Percentiles rank a stretch among this genome's conserved stretches.
These are phyloP conservation scores for Procambarus virginalis DNA, from an alignment of 1,140 invertebrate genomes.

Conservation along the genomic window DNA sequence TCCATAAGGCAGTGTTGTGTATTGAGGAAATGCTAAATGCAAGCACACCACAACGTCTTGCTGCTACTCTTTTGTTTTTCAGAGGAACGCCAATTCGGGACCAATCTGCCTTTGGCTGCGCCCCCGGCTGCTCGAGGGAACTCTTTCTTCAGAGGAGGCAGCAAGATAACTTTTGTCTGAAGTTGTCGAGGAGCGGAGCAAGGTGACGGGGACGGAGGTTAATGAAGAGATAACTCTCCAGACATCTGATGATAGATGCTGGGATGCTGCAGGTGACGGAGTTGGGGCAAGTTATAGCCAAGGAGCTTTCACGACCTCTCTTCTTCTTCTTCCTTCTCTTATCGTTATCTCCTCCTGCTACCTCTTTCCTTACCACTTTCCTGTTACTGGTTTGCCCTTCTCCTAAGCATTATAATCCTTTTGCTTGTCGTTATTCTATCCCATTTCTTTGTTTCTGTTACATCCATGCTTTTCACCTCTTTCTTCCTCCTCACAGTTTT, in stretches of 20 bases:
- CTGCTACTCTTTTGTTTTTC: too few species aligned
- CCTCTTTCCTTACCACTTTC: neutral
- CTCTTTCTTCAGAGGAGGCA: neutral
- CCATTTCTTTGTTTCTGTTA: too few species aligned
- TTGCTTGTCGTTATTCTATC: too few species aligned
- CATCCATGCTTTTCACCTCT: too few species aligned
- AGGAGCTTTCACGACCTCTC: neutral
- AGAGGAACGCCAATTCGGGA: neutral
- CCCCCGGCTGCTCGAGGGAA: neutral
- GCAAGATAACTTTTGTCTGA: constrained; percentile 2
- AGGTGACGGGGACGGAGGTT: neutral
- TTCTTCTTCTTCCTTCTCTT: neutral
- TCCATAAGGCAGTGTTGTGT: too few species aligned
- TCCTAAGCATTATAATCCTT: too few species aligned
- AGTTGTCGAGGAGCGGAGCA: neutral
- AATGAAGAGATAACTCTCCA: neutral
- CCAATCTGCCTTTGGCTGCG: neutral
- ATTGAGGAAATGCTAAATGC: neutral
- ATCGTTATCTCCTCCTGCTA: neutral
- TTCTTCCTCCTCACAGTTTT: too few species aligned
- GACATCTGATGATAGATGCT: constrained; percentile 12
- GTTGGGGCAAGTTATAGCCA: too few species aligned
- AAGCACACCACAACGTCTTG: neutral
- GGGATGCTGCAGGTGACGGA: too few species aligned
- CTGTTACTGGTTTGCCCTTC: neutral